Evolutionary conservation across 2,888 invertebrate species (phyloP), one percentile per base, ranked within the genome.

Genomic region (Galerucella pusilla): DNA sequence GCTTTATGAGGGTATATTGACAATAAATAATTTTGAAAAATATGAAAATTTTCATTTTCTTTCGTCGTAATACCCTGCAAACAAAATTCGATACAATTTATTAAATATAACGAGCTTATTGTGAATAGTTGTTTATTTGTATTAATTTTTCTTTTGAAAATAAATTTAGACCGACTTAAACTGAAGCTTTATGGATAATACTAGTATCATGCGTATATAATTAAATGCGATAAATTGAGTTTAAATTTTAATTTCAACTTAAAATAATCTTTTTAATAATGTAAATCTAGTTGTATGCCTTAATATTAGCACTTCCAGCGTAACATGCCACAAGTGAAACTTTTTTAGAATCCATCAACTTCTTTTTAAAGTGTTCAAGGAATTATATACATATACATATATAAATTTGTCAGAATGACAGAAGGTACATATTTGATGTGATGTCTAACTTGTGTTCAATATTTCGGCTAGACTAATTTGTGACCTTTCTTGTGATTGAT

Each of bases 91-190:
- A 16, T 57, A 20, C 10, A 20, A 16, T 20, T 20, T 20, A 20
- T 61, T 61, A 14, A 61, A n/a, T 35, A 61, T 61, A 68, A 63
- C 52, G 73, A 73, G 73, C 73, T 73, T 73, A 68, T 52, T 73
- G 46, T 64, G 63, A 68, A 57, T 64, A 68, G 28, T 52, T 20
- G 25, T 35, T 70, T 16, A 28, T 70, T 61, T 57, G 6, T 42
- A 42, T 42, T 9, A 42, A 6, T 42, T 28, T 10, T 46, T 9
- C 60, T 42, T 42, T 5, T 3, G 5, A 35, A 6, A 49, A 68
- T 9, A 20, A 6, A 20, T 57, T 57, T 57, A 16, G 7, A 20
- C 57, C 20, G 16, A 57, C 11, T 57, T 57, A 57, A 57, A 57
- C 57, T 57, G 16, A 16, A 57, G 9, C 16, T 16, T 57, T 20